Evolutionary conservation across 2,113 vertebrate genomes (phyloP), one percentile per base, ranked within the genome.

Genomic region (Gobio gobio): DNA sequence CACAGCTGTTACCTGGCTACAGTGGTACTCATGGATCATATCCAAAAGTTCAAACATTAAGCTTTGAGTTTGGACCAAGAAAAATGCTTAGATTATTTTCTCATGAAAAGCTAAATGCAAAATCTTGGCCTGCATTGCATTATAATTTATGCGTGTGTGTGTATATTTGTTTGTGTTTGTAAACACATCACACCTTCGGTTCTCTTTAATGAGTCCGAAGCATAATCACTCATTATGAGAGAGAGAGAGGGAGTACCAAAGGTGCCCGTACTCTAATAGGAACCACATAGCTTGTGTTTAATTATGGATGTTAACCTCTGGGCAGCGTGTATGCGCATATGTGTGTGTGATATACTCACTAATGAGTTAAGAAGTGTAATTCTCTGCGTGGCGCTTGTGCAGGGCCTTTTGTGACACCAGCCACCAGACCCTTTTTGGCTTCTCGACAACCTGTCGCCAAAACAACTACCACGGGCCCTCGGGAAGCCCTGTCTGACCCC

Each of bases 331-430:
- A 91, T 91, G 89, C 92, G 93, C 90, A 13, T 4, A 22, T 70
- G 61, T 72, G 29, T 83, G 29, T 64, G 87, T 88, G 88, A 70
- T 87, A 83, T 90, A 91, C 90, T 91, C 87, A 86, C 93, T 93
- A 94, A 93, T 88, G 86, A 92, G 81, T 75, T 82, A 89, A 83
- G 86, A 83, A 86, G 91, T 92, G 90, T 92, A 92, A 94, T 92
- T 91, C 91, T 90, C 90, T 86, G 14, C 20, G 9, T 70, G 22
- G 36, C 2, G 20, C 20, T 84, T 78, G 85, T 90, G 81, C 78
- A 43, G 24, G 81, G 86, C 64, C 79, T 87, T 77, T 49, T 29
- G 22, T 85, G 82, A 83, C 49, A 75, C 86, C 66, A 54, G 74
- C 49, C 74, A 54, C 45, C 47, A 66, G 36, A 61, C 72, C 75